Evolutionary conservation across 2,113 vertebrate genomes (phyloP), one percentile per base, ranked within the genome.

Genomic region (Platichthys flesus): DNA sequence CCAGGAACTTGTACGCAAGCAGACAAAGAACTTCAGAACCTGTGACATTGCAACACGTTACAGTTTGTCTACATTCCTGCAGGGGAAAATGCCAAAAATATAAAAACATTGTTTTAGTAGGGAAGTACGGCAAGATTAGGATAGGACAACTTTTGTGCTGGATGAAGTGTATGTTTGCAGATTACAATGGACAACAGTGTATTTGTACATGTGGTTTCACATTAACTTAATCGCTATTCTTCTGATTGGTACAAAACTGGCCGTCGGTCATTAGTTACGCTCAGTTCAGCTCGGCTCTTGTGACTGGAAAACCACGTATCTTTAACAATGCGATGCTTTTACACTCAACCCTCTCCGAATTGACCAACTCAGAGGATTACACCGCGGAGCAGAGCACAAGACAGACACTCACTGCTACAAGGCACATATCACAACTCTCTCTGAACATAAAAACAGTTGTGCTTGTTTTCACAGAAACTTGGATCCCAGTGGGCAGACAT

Each of bases 191-290:
- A 45, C 37, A 35, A 57, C 15, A 54, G 18, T 12, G 20, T 79
- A 47, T 80, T 73, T 66, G 62, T 35, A 42, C 12, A 69, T 54
- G 61, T 77, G 74, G 31, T 57, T 80, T 68, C 21, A 56, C 13
- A 16, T 63, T 5, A 59, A 40, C 40, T 31, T 68, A 54, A 74
- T 28, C 45, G n/a, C 63, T 26, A 28, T 59, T 47, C 14, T 52
- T 45, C 42, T 51, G 45, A 78, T 16, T 58, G 26, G 52, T 54
- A 61, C 57, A 54, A 86, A 80, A 88, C 63, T 78, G 62, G 73
- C 57, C 52, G 60, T 71, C 45, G 73, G 51, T 82, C 79, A 84
- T 90, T 89, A 69, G 83, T 85, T 90, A 52, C 59, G 69, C 87
- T 52, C 18, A 49, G 75, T 26, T 79, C 54, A 75, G 75, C 89